Percentiles rank a stretch among this genome's conserved stretches.
phyloP scores from a whole-genome alignment of 1,140 invertebrate genomes.

The silkworm (Bombyx mori) region DNA sequence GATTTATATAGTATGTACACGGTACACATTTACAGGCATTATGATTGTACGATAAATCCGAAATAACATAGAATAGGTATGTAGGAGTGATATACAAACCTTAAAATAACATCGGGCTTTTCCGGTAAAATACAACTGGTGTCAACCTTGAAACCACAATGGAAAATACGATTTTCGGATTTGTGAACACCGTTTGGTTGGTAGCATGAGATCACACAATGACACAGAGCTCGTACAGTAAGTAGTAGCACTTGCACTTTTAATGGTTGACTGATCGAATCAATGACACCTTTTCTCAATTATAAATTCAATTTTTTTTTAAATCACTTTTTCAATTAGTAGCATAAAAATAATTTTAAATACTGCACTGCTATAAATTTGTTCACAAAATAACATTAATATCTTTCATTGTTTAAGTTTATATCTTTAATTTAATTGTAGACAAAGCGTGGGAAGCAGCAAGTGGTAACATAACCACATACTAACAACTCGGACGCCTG shows the following conservation, averaged over 20 bases:
- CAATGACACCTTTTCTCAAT: slow-evolving; percentile 36
- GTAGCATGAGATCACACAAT: slow-evolving; percentile 12
- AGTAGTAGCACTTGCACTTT: slow-evolving; percentile 32
- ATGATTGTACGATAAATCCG: no score
- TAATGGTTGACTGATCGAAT: slow-evolving; percentile 54
- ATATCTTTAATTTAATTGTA: slow-evolving; percentile 8
- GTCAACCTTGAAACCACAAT: slow-evolving; percentile 29
- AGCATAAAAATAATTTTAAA: no score
- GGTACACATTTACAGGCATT: no score
- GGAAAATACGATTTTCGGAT: background rate
- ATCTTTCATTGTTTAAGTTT: no score
- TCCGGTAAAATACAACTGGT: slow-evolving; percentile 36
- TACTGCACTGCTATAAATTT: no score
- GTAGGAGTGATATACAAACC: slow-evolving; percentile 34
- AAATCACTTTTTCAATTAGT: no score
- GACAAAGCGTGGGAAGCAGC: slow-evolving; percentile 28
- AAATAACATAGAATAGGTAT: background rate
- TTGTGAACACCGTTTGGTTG: slow-evolving; percentile 10
- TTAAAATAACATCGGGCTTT: slow-evolving; percentile 64
- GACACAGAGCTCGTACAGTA: slow-evolving; percentile 25
- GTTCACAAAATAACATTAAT: no score
- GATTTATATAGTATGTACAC: no score
- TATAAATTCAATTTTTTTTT: no score
- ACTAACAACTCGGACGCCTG: slow-evolving; percentile 23
- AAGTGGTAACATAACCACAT: slow-evolving; percentile 24